A percentile compares a stretch with the other conserved stretches of the same genome.
Evolutionary conservation across 2,797 vertebrate species (phyloP).

Genomic region (Remorina albescens): DNA sequence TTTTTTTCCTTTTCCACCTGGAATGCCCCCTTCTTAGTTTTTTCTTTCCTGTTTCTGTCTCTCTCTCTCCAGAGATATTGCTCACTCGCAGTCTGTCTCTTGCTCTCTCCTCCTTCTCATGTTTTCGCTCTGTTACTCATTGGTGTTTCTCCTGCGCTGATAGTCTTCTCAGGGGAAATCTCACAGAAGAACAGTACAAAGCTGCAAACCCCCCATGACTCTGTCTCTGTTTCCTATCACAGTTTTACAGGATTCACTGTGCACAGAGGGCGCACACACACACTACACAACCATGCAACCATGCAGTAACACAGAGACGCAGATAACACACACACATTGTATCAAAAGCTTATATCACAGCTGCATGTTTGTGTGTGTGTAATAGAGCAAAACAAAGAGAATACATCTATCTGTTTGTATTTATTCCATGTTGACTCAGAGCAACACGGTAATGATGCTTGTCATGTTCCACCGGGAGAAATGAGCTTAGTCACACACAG

Average conservation of each 20-base stretch:
- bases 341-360: conserved; percentile 18
- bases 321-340: conserved; percentile 19
- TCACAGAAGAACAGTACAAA: conserved; percentile 57
- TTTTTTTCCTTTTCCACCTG: conserved; percentile 27
- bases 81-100: conserved; percentile 26
- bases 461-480: conserved; percentile 82
- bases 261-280: conserved; percentile 16
- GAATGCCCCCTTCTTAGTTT: conserved; percentile 1
- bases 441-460: conserved; percentile 78
- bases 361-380: conserved; percentile 25
- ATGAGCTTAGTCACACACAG: conserved; percentile 62
- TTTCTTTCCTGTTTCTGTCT: conserved; percentile 20
- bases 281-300: conserved; percentile 24
- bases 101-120: conserved; percentile 34
- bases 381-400: conserved; percentile 73
- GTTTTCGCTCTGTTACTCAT: conserved; percentile 54
- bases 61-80: conserved; percentile 11
- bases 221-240: conserved; percentile 80
- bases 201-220: conserved; percentile 67
- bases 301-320: conserved; percentile 20
- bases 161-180: conserved; percentile 62
- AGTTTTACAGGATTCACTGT: conserved; percentile 57
- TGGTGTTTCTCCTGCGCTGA: conserved; percentile 56
- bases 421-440: conserved; percentile 76
- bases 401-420: conserved; percentile 76